phyloP scores from a whole-genome alignment of 1,140 invertebrate species.

The Drosophila saltans region DNA sequence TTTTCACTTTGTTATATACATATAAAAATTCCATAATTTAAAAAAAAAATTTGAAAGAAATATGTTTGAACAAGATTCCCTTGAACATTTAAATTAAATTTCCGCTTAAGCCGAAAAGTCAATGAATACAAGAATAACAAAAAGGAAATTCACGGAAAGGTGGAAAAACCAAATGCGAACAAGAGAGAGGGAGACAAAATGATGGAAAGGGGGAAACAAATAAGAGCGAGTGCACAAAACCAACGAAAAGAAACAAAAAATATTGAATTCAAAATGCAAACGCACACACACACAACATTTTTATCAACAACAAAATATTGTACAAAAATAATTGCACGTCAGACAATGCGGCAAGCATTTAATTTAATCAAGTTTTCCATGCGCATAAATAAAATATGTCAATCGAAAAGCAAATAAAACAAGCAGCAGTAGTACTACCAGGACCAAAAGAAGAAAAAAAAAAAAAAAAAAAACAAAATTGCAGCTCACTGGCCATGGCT shows the following conservation, averaged over 20 bases:
- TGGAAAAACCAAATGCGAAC: neutral
- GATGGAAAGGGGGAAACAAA: neutral
- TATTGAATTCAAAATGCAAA: slow-evolving; percentile 33
- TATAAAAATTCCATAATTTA: neutral
- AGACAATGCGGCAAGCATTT: slow-evolving; percentile 50
- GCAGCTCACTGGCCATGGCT: slow-evolving; percentile 4
- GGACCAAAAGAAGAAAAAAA: neutral
- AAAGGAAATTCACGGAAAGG: neutral
- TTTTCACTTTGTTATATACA: neutral
- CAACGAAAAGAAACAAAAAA: slow-evolving; percentile 27
- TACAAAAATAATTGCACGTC: slow-evolving; percentile 42
- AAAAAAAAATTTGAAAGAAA: slow-evolving; percentile 4
- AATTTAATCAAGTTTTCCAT: slow-evolving; percentile 59
- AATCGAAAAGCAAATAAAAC: slow-evolving; percentile 27
- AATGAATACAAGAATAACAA: slow-evolving; percentile 11
- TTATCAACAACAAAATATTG: slow-evolving; percentile 11
- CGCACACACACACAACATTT: slow-evolving; percentile 28
- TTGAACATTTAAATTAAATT: slow-evolving; percentile 61
- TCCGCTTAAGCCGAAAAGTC: slow-evolving; percentile 56
- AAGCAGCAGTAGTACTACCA: neutral
- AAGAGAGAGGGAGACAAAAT: too few relatives aligned
- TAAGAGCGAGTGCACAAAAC: slow-evolving; percentile 10
- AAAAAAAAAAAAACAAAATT: neutral
- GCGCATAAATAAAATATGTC: slow-evolving; percentile 53
- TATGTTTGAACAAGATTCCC: slow-evolving; percentile 11